phyloP scores from a whole-genome alignment of 2,888 invertebrate genomes.

The Tiliacea citrago region DNA sequence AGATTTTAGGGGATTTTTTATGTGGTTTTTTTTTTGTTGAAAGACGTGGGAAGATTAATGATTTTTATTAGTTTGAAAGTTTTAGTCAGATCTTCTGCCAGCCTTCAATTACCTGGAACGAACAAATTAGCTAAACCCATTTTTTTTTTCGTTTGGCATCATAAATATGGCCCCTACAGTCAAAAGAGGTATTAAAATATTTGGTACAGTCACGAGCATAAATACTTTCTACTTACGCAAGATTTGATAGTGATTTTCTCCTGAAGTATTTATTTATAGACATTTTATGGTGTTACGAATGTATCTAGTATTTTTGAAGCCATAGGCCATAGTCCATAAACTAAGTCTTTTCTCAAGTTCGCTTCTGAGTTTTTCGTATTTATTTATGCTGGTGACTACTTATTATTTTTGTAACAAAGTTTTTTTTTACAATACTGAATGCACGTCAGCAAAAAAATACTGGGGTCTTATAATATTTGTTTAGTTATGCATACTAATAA shows the following conservation, averaged over 20 bases:
- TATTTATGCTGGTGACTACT: not conserved
- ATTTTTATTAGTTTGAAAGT: not conserved
- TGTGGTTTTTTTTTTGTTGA: too few relatives aligned
- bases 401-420: not conserved
- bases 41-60: fast-evolving
- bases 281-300: not conserved
- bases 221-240: too few relatives aligned
- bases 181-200: not conserved
- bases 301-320: not conserved
- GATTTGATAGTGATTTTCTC: too few relatives aligned
- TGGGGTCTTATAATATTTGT: not conserved
- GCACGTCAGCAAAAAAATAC: not conserved
- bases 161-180: too few relatives aligned
- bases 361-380: not conserved
- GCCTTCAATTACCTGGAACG: not conserved
- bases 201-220: not conserved
- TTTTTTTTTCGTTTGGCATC: too few relatives aligned
- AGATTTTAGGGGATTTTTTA: not conserved
- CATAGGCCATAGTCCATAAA: too few relatives aligned
- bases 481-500: slow-evolving; percentile 14
- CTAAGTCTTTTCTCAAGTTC: not conserved
- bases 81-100: not conserved
- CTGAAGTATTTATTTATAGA: not conserved
- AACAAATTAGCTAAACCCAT: too few relatives aligned
- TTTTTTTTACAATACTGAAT: not conserved